phyloP scores from a whole-genome alignment of 2,113 vertebrate species.

The Gavialis gangeticus region DNA sequence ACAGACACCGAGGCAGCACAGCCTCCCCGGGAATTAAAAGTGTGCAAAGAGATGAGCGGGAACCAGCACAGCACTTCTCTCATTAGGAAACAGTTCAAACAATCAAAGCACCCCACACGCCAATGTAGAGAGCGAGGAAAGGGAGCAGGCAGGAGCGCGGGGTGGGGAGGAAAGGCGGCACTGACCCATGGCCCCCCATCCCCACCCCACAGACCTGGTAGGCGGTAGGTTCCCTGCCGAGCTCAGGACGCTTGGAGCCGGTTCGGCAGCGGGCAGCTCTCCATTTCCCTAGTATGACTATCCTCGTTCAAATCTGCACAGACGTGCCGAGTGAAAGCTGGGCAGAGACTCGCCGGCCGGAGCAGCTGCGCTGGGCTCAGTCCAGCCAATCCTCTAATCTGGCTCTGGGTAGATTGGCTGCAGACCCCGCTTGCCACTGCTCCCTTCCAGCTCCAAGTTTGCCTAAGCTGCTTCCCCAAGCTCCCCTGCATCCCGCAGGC shows the following conservation, averaged over 20 bases:
- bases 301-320: neutral
- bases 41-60: neutral
- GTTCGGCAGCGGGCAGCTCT: rapidly evolving
- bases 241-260: neutral
- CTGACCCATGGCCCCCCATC: rapidly evolving
- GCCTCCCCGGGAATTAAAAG: rapidly evolving
- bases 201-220: neutral
- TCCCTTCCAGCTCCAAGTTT: neutral
- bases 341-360: neutral
- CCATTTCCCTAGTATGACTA: neutral
- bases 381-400: neutral
- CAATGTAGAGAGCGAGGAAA: neutral
- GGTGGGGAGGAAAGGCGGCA: neutral
- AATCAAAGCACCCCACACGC: neutral
- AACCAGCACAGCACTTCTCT: neutral
- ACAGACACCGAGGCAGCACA: rapidly evolving
- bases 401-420: neutral
- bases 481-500: neutral
- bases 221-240: neutral
- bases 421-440: neutral
- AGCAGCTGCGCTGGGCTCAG: constrained; percentile 32
- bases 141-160: neutral
- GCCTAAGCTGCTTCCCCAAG: neutral
- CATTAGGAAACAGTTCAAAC: rapidly evolving
- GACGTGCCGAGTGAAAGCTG: neutral